phyloP scores from a whole-genome alignment of 2,797 vertebrate genomes.

The Protosalanx chinensis region DNA sequence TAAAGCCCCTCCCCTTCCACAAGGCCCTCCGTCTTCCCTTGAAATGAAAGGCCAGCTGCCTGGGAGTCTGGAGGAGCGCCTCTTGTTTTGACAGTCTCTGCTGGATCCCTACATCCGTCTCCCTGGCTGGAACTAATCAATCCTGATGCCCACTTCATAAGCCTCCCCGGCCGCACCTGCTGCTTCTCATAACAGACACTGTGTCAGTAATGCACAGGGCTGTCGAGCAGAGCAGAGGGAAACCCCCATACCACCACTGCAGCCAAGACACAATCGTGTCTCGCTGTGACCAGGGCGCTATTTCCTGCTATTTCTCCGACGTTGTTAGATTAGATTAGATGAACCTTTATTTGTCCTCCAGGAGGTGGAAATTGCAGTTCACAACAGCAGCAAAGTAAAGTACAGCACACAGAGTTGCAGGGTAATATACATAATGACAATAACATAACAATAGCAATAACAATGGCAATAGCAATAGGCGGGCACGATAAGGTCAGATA shows the following conservation, averaged over 20 bases:
- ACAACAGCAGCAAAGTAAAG: too few relatives aligned
- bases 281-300: slow-evolving; percentile 15
- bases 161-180: slow-evolving; percentile 50
- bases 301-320: slow-evolving; percentile 38
- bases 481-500: too few relatives aligned
- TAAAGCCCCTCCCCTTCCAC: slow-evolving; percentile 15
- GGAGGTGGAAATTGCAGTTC: too few relatives aligned
- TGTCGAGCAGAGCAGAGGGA: not conserved
- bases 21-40: slow-evolving; percentile 54
- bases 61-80: slow-evolving; percentile 64
- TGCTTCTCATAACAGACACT: not conserved
- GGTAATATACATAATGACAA: too few relatives aligned
- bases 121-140: slow-evolving; percentile 69
- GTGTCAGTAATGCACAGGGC: not conserved
- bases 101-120: slow-evolving; percentile 70
- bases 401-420: too few relatives aligned
- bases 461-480: too few relatives aligned
- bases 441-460: too few relatives aligned
- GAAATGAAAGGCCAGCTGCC: slow-evolving; percentile 76
- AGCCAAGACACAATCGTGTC: slow-evolving; percentile 26
- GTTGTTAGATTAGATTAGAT: slow-evolving; percentile 38
- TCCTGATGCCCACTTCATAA: slow-evolving; percentile 35
- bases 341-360: too few relatives aligned
- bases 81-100: slow-evolving; percentile 72
- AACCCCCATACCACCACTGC: not conserved